Percentiles rank a stretch among this genome's conserved stretches.
Conservation (phyloP, 2,888 invertebrate genomes). For the Polylopha cassiicola region DNA sequence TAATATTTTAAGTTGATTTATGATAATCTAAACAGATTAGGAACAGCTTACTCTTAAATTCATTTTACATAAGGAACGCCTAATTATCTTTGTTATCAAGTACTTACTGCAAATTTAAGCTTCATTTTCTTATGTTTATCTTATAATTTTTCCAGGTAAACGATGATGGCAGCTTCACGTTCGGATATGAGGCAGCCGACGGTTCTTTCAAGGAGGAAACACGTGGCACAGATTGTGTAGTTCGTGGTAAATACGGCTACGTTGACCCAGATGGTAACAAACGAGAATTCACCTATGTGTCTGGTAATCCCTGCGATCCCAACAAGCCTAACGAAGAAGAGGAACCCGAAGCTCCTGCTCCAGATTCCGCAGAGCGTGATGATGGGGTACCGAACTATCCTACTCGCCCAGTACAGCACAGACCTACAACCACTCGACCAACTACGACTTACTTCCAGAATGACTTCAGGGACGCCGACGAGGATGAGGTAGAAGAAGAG, state of each 20-base stretch:
- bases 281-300: slow-evolving; percentile 90
- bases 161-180: slow-evolving; percentile 90
- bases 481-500: slow-evolving; percentile 77
- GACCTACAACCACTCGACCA: slow-evolving; percentile 71
- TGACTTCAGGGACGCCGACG: slow-evolving; percentile 81
- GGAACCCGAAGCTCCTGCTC: slow-evolving; percentile 70
- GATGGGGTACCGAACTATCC: slow-evolving; percentile 81
- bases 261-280: slow-evolving; percentile 91
- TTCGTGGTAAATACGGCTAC: slow-evolving; percentile 91
- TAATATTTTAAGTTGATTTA: slow-evolving; percentile 50
- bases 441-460: slow-evolving; percentile 85
- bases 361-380: slow-evolving; percentile 77
- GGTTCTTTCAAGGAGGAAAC: slow-evolving; percentile 93
- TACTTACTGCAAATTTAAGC: too few relatives aligned
- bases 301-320: slow-evolving; percentile 91
- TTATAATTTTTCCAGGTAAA: slow-evolving; percentile 72
- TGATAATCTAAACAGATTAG: neutral
- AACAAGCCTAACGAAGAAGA: slow-evolving; percentile 86
- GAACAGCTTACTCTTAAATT: neutral
- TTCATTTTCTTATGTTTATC: neutral
- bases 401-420: slow-evolving; percentile 57
- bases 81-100: too few relatives aligned
- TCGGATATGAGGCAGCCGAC: slow-evolving; percentile 90
- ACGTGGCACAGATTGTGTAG: slow-evolving; percentile 89
- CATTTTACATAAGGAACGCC: too few relatives aligned